A percentile compares a stretch with the other conserved stretches of the same genome.
Conservation (phyloP, 2,797 vertebrate species). For the Amniataba percoides region DNA sequence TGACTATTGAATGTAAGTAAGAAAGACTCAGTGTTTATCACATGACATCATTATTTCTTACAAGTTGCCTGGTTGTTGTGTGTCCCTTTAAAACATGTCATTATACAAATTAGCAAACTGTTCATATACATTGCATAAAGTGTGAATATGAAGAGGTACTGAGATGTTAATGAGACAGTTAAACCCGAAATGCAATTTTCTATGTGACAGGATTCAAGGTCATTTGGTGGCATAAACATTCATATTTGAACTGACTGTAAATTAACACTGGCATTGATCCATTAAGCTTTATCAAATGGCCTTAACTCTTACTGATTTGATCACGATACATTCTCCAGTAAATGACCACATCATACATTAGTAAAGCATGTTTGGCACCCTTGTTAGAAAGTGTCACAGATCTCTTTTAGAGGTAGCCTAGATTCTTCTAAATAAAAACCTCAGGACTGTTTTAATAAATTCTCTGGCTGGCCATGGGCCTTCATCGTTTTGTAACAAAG, state of each 20-base stretch:
- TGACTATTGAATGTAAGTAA: neutral
- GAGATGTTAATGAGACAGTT: neutral
- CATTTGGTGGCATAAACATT: neutral
- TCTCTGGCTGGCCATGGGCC: neutral
- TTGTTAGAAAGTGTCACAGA: neutral
- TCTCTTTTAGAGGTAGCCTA: neutral
- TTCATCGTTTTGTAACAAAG: neutral
- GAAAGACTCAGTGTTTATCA: neutral
- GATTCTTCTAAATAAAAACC: conserved; percentile 9
- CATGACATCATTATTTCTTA: neutral
- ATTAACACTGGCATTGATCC: neutral
- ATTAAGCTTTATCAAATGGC: neutral
- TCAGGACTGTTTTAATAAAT: conserved; percentile 24
- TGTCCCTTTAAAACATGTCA: neutral
- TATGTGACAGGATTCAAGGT: neutral
- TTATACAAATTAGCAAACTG: neutral
- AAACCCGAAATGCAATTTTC: neutral
- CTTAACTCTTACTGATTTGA: neutral
- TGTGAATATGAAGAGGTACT: neutral
- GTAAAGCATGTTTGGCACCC: neutral
- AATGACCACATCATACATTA: neutral
- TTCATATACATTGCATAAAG: neutral
- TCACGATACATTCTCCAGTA: neutral
- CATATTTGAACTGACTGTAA: neutral
- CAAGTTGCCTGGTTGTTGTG: neutral